These are phyloP conservation scores for Peromyscus nudipes DNA, from an alignment of 2,797 vertebrate genomes.

Conservation along the genomic window DNA sequence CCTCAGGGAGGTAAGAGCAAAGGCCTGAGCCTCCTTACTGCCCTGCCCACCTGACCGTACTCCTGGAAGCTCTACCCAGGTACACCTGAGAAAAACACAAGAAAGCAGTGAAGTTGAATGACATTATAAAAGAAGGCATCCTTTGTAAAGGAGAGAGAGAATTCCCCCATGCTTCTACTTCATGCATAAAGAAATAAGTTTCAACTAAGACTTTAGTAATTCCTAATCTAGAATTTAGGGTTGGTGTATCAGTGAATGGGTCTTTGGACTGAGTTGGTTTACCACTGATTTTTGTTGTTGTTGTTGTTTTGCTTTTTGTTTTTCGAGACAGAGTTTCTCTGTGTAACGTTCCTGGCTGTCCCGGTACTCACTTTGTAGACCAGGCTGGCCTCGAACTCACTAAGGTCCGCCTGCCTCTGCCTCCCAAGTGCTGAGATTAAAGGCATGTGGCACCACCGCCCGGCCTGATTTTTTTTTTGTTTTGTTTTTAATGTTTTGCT, in stretches of 20 bases:
- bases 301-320: too few relatives aligned
- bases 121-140: rapidly evolving
- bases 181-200: not conserved
- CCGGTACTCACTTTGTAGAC: too few relatives aligned
- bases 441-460: too few relatives aligned
- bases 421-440: too few relatives aligned
- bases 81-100: not conserved
- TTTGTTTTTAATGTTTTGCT: not conserved
- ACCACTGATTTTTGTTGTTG: not conserved
- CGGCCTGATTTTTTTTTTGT: not conserved
- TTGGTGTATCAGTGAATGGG: not conserved
- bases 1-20: constrained; percentile 93
- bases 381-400: too few relatives aligned
- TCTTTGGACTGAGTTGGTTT: constrained; percentile 12
- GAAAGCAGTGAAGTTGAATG: not conserved
- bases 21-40: not conserved
- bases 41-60: not conserved
- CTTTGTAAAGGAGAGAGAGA: not conserved
- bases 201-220: not conserved
- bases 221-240: not conserved
- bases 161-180: not conserved
- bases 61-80: too few relatives aligned
- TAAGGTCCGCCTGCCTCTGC: too few relatives aligned
- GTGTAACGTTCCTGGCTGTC: too few relatives aligned
- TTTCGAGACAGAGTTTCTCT: too few relatives aligned